Percentiles rank a stretch among this genome's conserved stretches.
Evolutionary conservation across 2,113 vertebrate genomes (phyloP).

Genomic region (Laterallus jamaicensis): DNA sequence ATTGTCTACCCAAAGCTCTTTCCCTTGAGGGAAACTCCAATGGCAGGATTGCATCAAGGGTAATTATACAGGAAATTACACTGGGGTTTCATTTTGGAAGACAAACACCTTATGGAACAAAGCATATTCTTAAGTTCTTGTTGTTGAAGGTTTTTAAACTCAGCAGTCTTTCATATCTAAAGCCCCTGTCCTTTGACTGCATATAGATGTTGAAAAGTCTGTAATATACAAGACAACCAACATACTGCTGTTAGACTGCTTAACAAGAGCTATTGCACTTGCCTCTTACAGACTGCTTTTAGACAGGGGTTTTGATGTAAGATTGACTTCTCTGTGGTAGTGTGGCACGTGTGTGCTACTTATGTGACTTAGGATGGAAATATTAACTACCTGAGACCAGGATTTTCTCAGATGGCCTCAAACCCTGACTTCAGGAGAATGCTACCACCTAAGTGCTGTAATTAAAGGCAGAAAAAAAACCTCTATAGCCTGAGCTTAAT

Average conservation of each 20-base stretch:
- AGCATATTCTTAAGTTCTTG: not conserved
- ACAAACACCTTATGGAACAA: conserved; percentile 12
- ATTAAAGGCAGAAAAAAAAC: not conserved
- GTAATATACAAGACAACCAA: not conserved
- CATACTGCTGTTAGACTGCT: not conserved
- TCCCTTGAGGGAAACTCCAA: conserved; percentile 89
- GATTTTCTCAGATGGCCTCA: not conserved
- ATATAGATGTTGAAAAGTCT: not conserved
- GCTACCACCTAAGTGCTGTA: not conserved
- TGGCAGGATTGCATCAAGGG: conserved; percentile 95
- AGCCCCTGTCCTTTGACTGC: not conserved
- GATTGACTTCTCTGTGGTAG: not conserved
- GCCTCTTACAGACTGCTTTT: not conserved
- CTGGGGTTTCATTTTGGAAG: conserved; percentile 4
- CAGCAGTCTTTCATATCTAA: not conserved
- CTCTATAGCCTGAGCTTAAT: not conserved
- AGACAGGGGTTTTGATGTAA: not conserved
- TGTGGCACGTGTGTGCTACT: not conserved
- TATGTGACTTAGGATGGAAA: not conserved
- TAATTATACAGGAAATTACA: conserved; percentile 73
- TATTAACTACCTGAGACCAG: not conserved
- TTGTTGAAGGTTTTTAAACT: not conserved
- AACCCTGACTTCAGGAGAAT: not conserved
- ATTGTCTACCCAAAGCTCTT: conserved; percentile 96
- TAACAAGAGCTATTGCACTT: not conserved